These are phyloP conservation scores for Sylvicapra grimmia DNA, from an alignment of 2,113 vertebrate species.

Conservation along the genomic window DNA sequence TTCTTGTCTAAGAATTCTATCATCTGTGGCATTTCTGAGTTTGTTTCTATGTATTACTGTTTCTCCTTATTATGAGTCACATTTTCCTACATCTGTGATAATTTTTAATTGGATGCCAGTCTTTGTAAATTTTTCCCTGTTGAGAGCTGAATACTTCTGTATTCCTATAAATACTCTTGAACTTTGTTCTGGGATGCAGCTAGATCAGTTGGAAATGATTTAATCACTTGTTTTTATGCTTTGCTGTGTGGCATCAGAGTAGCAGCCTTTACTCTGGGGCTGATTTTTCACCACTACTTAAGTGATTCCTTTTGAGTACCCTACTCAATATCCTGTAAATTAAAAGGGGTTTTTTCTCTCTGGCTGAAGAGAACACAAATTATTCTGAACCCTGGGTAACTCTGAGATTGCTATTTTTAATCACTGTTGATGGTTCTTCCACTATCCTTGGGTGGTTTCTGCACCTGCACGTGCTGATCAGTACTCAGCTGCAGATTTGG, in stretches of 20 bases:
- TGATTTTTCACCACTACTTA: not conserved
- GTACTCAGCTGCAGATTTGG: not conserved
- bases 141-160: not conserved
- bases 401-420: not conserved
- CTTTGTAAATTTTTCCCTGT: not conserved
- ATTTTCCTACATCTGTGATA: not conserved
- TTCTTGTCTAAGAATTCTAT: not conserved
- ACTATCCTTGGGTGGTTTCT: not conserved
- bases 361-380: not conserved
- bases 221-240: not conserved
- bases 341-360: not conserved
- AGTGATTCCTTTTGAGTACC: not conserved
- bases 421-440: not conserved
- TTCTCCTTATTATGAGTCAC: not conserved
- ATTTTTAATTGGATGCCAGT: not conserved
- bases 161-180: constrained; percentile 1
- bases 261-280: not conserved
- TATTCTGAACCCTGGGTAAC: not conserved
- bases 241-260: not conserved
- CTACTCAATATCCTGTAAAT: not conserved
- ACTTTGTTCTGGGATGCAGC: not conserved
- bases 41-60: not conserved
- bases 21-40: not conserved
- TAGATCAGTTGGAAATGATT: not conserved
- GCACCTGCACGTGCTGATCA: not conserved